Percentiles rank a stretch among this genome's conserved stretches.
Conservation (phyloP, 1,140 invertebrate genomes). For the Mya arenaria region DNA sequence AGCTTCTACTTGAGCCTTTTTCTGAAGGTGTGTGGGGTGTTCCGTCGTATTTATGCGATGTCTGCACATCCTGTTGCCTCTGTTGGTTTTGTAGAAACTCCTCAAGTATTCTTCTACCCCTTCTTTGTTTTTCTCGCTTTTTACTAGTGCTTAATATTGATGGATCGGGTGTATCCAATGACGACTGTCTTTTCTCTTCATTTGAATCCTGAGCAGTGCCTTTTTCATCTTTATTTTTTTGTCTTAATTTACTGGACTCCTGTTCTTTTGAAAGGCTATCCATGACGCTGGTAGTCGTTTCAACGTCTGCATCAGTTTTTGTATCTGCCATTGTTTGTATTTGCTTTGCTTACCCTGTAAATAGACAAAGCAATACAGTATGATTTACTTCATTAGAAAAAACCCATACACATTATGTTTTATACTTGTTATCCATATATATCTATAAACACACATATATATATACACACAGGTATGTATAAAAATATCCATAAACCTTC, state of each 20-base stretch:
- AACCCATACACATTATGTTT: too few species aligned
- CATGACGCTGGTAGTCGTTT: too few species aligned
- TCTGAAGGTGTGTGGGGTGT: slow-evolving; percentile 43
- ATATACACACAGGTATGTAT: too few species aligned
- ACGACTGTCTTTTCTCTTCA: neutral
- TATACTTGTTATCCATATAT: too few species aligned
- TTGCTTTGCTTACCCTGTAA: too few species aligned
- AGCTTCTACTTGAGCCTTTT: neutral
- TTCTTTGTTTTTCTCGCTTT: slow-evolving; percentile 8
- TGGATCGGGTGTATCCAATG: slow-evolving; percentile 25
- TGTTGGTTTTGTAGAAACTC: slow-evolving; percentile 50
- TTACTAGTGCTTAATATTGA: slow-evolving; percentile 6
- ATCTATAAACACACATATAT: too few species aligned
- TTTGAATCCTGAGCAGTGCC: slow-evolving; percentile 24
- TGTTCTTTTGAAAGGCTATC: neutral
- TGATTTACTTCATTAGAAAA: too few species aligned
- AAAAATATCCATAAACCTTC: too few species aligned
- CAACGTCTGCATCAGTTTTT: too few species aligned
- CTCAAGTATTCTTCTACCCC: slow-evolving; percentile 35
- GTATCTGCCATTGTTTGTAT: too few species aligned
- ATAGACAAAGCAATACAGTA: too few species aligned
- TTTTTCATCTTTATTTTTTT: neutral
- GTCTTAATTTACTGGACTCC: slow-evolving; percentile 1
- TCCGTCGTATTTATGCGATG: slow-evolving; percentile 39
- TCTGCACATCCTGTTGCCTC: slow-evolving; percentile 10